Conservation (phyloP, 2,113 vertebrate species). For the Hydrochoerus hydrochaeris region DNA sequence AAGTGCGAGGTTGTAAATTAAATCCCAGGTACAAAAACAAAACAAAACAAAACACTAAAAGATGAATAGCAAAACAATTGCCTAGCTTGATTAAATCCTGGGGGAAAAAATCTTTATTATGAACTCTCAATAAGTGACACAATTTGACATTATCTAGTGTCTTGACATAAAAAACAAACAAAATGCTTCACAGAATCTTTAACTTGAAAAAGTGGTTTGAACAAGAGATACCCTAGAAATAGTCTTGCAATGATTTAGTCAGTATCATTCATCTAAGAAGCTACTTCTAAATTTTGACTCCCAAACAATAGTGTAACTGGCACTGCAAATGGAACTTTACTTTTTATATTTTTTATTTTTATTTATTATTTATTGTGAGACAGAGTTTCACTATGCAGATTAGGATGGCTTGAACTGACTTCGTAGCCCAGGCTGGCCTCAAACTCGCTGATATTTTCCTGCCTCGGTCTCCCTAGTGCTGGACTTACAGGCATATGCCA, state of each 20-base stretch:
- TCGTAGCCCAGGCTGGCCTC: not conserved
- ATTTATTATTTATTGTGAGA: not conserved
- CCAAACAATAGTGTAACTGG: not conserved
- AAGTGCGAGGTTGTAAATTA: too few relatives aligned
- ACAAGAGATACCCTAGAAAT: not conserved
- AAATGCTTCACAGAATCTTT: not conserved
- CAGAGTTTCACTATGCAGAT: not conserved
- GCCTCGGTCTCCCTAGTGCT: not conserved
- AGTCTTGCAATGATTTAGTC: slow-evolving; percentile 23
- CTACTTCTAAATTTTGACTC: not conserved
- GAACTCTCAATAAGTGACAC: not conserved
- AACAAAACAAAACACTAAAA: not conserved
- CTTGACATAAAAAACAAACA: not conserved
- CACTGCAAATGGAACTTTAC: not conserved
- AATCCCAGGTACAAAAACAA: too few relatives aligned
- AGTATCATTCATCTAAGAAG: slow-evolving; percentile 8
- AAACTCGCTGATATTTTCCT: not conserved
- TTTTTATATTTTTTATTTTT: not conserved
- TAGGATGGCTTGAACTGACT: not conserved
- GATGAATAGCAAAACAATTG: slow-evolving; percentile 20
- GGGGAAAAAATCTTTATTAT: slow-evolving; percentile 12
- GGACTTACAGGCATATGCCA: not conserved
- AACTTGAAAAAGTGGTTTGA: not conserved
- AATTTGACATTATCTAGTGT: not conserved
- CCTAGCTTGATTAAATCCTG: not conserved